Percentiles rank a stretch among this genome's conserved stretches.
These are phyloP conservation scores for Anastrepha ludens DNA, from an alignment of 1,140 invertebrate species.

Conservation along the genomic window DNA sequence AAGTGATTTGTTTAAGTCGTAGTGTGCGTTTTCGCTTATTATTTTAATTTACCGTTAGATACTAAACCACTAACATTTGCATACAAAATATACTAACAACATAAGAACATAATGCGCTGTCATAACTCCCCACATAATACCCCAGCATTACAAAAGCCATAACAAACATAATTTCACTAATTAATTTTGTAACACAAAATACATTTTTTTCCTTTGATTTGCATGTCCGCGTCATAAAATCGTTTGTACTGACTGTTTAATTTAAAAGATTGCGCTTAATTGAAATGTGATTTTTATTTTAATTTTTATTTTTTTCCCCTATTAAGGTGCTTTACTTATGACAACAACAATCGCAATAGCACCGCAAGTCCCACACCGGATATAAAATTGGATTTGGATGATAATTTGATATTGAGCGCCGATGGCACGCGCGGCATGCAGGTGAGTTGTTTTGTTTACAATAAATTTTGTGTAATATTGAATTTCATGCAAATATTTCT, in stretches of 20 bases:
- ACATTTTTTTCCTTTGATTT: neutral
- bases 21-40: conserved; percentile 21
- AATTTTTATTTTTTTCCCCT: conserved; percentile 44
- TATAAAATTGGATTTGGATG: conserved; percentile 71
- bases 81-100: conserved; percentile 55
- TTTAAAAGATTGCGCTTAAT: neutral
- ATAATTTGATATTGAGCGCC: conserved; percentile 62
- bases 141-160: neutral
- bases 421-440: conserved; percentile 61
- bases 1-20: neutral
- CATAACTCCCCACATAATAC: neutral
- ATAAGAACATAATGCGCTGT: neutral
- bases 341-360: conserved; percentile 78
- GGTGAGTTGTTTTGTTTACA: conserved; percentile 58
- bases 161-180: neutral
- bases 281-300: neutral
- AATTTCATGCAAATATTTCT: neutral
- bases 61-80: conserved; percentile 66
- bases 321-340: conserved; percentile 85
- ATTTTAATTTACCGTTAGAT: conserved; percentile 69
- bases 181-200: neutral
- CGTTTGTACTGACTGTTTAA: neutral
- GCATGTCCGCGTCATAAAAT: neutral
- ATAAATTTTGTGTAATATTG: neutral
- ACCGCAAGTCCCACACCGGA: conserved; percentile 71